Conservation (phyloP, 2,797 vertebrate species). For the Melanotaenia parkinsoni region DNA sequence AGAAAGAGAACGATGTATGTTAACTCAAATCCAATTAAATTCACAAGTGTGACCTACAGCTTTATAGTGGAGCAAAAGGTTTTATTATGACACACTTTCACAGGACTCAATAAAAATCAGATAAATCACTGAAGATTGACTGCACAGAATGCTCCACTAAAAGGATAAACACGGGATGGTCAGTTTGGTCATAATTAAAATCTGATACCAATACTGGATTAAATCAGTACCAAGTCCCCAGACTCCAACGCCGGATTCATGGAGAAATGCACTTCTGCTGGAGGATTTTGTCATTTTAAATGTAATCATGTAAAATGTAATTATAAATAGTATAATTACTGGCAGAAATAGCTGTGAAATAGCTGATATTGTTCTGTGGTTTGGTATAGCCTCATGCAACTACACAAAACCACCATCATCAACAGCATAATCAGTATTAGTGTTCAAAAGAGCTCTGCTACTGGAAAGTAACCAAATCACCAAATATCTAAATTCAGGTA, state of each 20-base stretch:
- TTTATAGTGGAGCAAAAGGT: background rate
- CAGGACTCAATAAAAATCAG: background rate
- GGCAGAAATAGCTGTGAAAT: background rate
- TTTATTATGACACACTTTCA: slow-evolving; percentile 3
- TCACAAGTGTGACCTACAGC: slow-evolving; percentile 2
- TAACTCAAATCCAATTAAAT: slow-evolving; percentile 6
- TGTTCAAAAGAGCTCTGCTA: too few species aligned
- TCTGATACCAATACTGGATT: background rate
- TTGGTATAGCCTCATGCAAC: background rate
- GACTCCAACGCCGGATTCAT: background rate
- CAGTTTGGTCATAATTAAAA: background rate
- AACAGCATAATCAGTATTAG: too few species aligned
- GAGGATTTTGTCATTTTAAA: background rate
- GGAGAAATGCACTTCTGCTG: background rate
- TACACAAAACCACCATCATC: too few species aligned
- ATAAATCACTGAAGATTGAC: background rate
- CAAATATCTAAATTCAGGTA: background rate
- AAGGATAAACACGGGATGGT: background rate
- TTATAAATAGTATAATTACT: background rate
- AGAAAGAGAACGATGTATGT: slow-evolving; percentile 12
- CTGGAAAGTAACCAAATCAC: background rate
- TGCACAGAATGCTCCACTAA: background rate
- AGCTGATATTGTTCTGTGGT: background rate
- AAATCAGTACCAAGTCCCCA: background rate
- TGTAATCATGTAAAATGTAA: background rate